Evolutionary conservation across 2,113 vertebrate species (phyloP).

Genomic region (Dicrurus megarhynchus): DNA sequence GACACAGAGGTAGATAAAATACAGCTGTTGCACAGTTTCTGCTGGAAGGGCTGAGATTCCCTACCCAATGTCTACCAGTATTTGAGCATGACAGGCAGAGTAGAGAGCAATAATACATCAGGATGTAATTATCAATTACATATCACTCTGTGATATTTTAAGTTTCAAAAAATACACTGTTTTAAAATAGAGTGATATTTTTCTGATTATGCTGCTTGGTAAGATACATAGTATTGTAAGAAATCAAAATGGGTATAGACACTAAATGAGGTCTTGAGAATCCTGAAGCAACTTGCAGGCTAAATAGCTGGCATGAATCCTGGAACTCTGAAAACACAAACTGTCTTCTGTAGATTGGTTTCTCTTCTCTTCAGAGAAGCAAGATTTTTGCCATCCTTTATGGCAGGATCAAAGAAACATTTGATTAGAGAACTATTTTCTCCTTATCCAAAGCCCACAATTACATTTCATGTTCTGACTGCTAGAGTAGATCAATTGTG

Average conservation of each 20-base stretch:
- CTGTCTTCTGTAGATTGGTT: not conserved
- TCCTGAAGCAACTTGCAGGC: not conserved
- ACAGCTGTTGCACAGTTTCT: not conserved
- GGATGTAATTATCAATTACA: not conserved
- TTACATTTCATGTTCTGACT: not conserved
- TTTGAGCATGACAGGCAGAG: not conserved
- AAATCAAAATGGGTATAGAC: not conserved
- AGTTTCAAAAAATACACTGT: not conserved
- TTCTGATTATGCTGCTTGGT: not conserved
- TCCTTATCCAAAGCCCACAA: not conserved
- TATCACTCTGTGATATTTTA: not conserved
- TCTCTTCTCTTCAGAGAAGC: not conserved
- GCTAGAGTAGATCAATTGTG: not conserved
- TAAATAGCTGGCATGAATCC: not conserved
- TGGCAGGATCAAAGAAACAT: not conserved
- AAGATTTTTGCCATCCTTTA: not conserved
- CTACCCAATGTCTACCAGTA: rapidly evolving
- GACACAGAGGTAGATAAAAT: not conserved
- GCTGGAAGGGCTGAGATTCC: not conserved
- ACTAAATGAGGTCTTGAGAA: not conserved
- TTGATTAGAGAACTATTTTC: not conserved
- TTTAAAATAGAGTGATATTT: not conserved
- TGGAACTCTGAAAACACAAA: not conserved
- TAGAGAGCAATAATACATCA: not conserved
- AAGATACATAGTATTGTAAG: not conserved